phyloP scores from a whole-genome alignment of 2,888 invertebrate genomes.

The Hypselothyrea guttata region DNA sequence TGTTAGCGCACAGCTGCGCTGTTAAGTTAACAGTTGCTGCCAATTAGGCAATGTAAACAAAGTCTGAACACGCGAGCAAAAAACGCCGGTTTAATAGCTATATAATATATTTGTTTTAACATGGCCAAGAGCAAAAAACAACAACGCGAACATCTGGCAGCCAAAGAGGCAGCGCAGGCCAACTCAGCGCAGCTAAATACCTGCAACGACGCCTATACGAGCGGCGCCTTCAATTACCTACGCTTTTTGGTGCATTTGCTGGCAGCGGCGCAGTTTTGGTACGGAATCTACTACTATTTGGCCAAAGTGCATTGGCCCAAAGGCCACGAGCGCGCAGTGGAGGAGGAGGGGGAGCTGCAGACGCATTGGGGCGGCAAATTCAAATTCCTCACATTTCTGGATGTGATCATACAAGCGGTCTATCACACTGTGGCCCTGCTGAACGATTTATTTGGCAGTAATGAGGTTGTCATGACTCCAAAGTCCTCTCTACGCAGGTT shows the following conservation, averaged over 20 bases:
- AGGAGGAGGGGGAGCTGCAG: conserved; percentile 57
- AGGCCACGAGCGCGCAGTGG: too few relatives aligned
- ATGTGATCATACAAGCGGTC: conserved; percentile 89
- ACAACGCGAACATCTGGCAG: conserved; percentile 49
- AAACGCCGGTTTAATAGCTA: conserved; percentile 18
- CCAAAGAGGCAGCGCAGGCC: conserved; percentile 46
- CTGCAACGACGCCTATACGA: conserved; percentile 65
- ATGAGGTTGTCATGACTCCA: conserved; percentile 85
- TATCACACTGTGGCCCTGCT: conserved; percentile 89
- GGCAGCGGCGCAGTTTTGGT: conserved; percentile 86
- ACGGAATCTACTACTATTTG: conserved; percentile 87
- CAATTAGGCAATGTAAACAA: too few relatives aligned
- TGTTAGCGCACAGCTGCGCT: background rate
- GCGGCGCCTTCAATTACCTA: conserved; percentile 65
- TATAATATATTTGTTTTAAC: too few relatives aligned
- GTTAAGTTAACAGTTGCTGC: conserved; percentile 5
- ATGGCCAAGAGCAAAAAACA: conserved; percentile 61
- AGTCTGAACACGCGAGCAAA: conserved; percentile 19
- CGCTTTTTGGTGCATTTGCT: conserved; percentile 83
- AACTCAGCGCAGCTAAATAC: conserved; percentile 40
- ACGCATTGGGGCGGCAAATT: conserved; percentile 87
- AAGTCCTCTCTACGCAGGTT: conserved; percentile 84
- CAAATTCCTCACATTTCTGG: conserved; percentile 90
- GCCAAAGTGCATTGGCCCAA: conserved; percentile 83
- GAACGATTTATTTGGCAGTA: conserved; percentile 89